phyloP scores from a whole-genome alignment of 1,140 invertebrate genomes.

The Xylocopa sonorina region DNA sequence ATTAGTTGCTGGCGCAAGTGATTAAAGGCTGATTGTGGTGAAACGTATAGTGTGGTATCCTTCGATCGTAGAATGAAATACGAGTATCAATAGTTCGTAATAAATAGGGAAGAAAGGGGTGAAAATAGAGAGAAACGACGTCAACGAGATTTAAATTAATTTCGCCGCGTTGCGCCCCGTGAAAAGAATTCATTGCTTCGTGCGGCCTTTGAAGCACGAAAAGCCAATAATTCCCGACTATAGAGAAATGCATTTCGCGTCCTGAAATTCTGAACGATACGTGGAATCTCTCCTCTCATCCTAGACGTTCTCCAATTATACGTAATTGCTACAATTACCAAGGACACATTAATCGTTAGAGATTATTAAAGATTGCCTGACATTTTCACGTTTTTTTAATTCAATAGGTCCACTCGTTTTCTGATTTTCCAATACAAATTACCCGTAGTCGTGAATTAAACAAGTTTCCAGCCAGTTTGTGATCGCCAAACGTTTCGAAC shows the following conservation, averaged over 20 bases:
- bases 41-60: neutral
- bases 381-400: too few relatives aligned
- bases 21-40: slow-evolving; percentile 13
- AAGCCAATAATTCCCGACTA: slow-evolving; percentile 15
- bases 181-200: slow-evolving; percentile 21
- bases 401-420: too few relatives aligned
- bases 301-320: too few relatives aligned
- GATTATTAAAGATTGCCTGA: too few relatives aligned
- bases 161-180: slow-evolving; percentile 1
- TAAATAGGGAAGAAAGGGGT: too few relatives aligned
- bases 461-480: too few relatives aligned
- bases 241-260: slow-evolving; percentile 7
- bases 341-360: too few relatives aligned
- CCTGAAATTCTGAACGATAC: slow-evolving; percentile 8
- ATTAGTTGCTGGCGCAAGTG: neutral
- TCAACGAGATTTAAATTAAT: slow-evolving; percentile 39
- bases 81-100: neutral
- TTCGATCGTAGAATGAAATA: neutral
- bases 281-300: too few relatives aligned
- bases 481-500: too few relatives aligned
- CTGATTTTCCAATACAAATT: too few relatives aligned
- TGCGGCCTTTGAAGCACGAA: slow-evolving; percentile 21
- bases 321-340: too few relatives aligned
- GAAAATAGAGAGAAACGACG: neutral
- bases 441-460: too few relatives aligned